Evolutionary conservation across 1,140 invertebrate species (phyloP), one percentile per base, ranked within the genome.

Genomic region (Euborellia annulipes): DNA sequence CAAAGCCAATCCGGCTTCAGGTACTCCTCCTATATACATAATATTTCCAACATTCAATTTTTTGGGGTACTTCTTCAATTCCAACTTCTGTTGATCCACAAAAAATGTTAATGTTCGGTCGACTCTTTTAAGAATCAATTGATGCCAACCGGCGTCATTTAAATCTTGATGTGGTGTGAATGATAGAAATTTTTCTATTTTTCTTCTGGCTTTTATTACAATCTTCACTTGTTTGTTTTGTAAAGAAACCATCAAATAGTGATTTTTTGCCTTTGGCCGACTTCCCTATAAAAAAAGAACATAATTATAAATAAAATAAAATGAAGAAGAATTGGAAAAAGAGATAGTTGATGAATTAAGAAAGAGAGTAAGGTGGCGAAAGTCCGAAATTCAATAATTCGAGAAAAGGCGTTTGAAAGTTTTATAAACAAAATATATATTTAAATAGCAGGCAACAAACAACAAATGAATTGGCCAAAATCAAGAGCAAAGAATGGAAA

Each of bases 111-210:
- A 63, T 49, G 70, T 76, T 41, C 69, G 70, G 6, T 75, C 70
- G 2, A 68, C 64, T 46, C 78, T 78, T 19, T 64, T 66, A 1
- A 84, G 63, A 0, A 66, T 62, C 3, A 88, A 77, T 37, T 75
- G 71, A 62, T 90, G 85, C 89, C 89, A 94, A 20, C 74, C 67
- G 9, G 87, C 88, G 61, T 91, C 84, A 46, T 85, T 82, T 0
- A 86, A 65, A 45, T 67, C 69, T 3, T 68, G 66, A 9, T 69
- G 71, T 34, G 78, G 71, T 3, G 69, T 52, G 2, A 81, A 60
- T 32, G 16, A 27, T 27, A 27, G 11, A 27, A 27, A 27, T 11
- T 27, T 27, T 45, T 79, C 76, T 42, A 79, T 69, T 23, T 75
- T 72, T 38, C 75, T 73, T 36, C 72, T 70, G 1, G 73, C 75